Evolutionary conservation across 2,888 invertebrate species (phyloP).

Genomic region (Tenthredo scrophulariae): DNA sequence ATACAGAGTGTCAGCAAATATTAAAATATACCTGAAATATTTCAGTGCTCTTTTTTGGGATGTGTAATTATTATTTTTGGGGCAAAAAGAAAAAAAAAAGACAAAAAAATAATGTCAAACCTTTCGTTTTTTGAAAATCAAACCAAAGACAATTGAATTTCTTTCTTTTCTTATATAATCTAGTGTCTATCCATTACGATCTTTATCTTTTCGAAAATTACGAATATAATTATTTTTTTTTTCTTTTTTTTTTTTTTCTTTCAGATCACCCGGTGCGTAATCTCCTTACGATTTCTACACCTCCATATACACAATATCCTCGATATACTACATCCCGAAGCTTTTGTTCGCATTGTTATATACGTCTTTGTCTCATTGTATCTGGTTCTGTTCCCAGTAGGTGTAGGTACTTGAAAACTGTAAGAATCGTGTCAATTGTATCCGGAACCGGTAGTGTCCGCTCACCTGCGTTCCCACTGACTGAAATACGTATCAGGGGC

Average conservation of each 20-base stretch:
- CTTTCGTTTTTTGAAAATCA: not conserved
- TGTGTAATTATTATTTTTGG: not conserved
- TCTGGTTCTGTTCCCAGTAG: not conserved
- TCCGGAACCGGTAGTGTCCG: constrained; percentile 17
- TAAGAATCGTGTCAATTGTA: constrained; percentile 46
- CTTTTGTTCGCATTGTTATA: constrained; percentile 25
- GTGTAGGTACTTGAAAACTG: not conserved
- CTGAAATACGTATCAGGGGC: not conserved
- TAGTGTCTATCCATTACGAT: not conserved
- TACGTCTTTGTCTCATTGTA: constrained; percentile 10
- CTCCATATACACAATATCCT: too few species aligned
- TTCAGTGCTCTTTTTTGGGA: not conserved
- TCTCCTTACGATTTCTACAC: not conserved
- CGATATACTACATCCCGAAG: not conserved
- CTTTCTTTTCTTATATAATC: not conserved
- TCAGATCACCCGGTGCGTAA: not conserved
- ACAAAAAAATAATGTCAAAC: not conserved
- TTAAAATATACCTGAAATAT: constrained; percentile 4
- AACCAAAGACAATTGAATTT: not conserved
- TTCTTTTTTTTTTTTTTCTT: not conserved
- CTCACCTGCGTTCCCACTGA: not conserved
- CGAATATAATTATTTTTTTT: not conserved
- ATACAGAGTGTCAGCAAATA: not conserved
- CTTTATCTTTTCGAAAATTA: not conserved
- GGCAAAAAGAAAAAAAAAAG: not conserved